These are phyloP conservation scores for Zapornia atra DNA, from an alignment of 2,113 vertebrate genomes.

Conservation along the genomic window DNA sequence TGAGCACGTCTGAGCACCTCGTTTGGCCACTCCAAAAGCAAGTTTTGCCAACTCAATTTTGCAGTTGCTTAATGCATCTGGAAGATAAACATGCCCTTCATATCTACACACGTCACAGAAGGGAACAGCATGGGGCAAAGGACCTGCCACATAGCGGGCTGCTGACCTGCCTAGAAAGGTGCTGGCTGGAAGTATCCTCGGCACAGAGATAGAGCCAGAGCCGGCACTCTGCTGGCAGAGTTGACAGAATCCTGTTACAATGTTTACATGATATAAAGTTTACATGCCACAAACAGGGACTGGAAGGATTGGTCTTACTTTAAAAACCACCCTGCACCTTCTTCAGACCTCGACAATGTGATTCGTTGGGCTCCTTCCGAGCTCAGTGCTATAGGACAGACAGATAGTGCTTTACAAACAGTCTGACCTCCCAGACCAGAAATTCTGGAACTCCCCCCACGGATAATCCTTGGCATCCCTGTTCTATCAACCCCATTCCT, in stretches of 20 bases:
- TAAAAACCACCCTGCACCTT: accelerated
- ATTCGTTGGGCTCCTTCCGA: not conserved
- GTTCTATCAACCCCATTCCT: not conserved
- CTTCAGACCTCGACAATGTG: not conserved
- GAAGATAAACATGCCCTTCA: not conserved
- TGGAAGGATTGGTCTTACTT: not conserved
- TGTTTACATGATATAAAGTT: not conserved
- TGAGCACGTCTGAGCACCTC: not conserved
- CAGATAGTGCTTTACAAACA: not conserved
- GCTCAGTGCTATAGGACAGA: not conserved
- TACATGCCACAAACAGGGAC: not conserved
- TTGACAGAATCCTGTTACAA: not conserved
- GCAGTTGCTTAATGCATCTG: not conserved
- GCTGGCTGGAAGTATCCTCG: not conserved
- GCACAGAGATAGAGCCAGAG: not conserved
- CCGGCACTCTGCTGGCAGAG: accelerated
- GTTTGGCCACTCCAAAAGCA: not conserved
- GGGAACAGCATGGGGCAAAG: not conserved
- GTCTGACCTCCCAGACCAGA: not conserved
- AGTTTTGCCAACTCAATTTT: not conserved
- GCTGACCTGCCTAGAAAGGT: not conserved
- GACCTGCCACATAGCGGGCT: not conserved
- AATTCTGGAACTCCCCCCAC: not conserved
- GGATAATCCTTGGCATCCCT: not conserved
- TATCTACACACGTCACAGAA: not conserved